Percentiles rank a stretch among this genome's conserved stretches.
Evolutionary conservation across 1,140 invertebrate genomes (phyloP).

Genomic region (fruit fly (Drosophila melanogaster)): Release_6_plus_ISO1_MT NT_033779.5:22393001-22393500

Average conservation of each 20-base stretch:
- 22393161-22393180: background rate
- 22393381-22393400: conserved; percentile 42
- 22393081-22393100: too few relatives aligned
- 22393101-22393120: too few relatives aligned
- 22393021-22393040: too few relatives aligned
- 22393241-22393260: conserved; percentile 64
- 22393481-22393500: too few relatives aligned
- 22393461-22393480: background rate
- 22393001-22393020: too few relatives aligned
- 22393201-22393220: conserved; percentile 64
- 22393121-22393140: background rate
- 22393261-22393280: conserved; percentile 58
- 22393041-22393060: too few relatives aligned
- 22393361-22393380: conserved; percentile 1
- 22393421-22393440: too few relatives aligned
- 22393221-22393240: conserved; percentile 62
- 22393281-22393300: conserved; percentile 19
- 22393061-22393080: too few relatives aligned
- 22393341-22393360: conserved; percentile 2
- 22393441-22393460: too few relatives aligned
- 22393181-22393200: background rate
- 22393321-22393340: conserved; percentile 32
- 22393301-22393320: conserved; percentile 39
- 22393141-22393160: background rate
- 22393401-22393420: too few relatives aligned